Base-by-base conservation (phyloP, 2,797 vertebrate species). In the Toxotes lorentzi region DNA sequence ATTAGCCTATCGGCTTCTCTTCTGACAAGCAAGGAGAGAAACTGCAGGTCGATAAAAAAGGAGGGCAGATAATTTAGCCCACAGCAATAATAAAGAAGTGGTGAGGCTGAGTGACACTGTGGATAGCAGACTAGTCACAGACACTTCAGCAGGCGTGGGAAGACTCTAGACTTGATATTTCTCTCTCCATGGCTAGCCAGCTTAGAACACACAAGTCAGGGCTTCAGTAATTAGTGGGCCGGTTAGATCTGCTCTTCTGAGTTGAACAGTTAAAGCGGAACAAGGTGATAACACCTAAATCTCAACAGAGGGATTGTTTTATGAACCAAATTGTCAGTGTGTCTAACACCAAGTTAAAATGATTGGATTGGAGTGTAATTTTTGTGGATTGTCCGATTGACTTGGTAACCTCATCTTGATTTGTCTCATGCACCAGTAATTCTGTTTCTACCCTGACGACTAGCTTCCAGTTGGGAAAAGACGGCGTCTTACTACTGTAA, bases 401-500 rank as follows among this genome's bases (percentile, higher is more conserved):
- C 19, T 40, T 21, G 12, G 16, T 54, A 41, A 34, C n/a, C 21
- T 63, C 2, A 40, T 73, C 70, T 79, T 58, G 48, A 64, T 71
- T 60, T 54, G 9, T 79, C 51, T 77, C 62, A 45, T 51, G 54
- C 45, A 70, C 43, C 67, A 63, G 63, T 73, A 68, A 64, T 72
- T 86, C 64, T 76, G 61, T 79, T 59, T 78, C 53, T 66, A 34
- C 51, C 34, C 53, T n/a, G 58, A 72, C 68, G 59, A 81, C 53
- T 73, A 41, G 48, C 57, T 65, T 73, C 63, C 54, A 73, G 48
- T 76, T 35, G 30, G 69, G 79, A 69, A 82, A 78, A 60, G 34
- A 81, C 74, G 74, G 79, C 50, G 59, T 75, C 83, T 61, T 32
- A 61, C 68, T 72, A n/a, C 71, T 76, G 73, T 81, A 83, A 88